phyloP scores from a whole-genome alignment of 2,888 invertebrate genomes.

The Protophormia terraenovae region DNA sequence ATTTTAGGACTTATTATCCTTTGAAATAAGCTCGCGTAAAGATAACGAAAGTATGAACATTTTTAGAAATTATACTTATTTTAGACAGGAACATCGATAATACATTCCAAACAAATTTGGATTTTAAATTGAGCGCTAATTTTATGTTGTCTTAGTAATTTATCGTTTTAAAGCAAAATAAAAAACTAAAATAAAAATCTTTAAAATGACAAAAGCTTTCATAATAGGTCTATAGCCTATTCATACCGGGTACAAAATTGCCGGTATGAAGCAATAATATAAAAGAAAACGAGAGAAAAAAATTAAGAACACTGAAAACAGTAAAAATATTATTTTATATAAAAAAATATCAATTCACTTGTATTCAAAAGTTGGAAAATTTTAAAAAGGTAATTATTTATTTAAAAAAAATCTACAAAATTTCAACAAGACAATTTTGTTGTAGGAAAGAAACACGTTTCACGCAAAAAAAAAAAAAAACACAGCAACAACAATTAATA shows the following conservation, averaged over 20 bases:
- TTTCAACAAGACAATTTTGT: background rate
- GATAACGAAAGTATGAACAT: too few species aligned
- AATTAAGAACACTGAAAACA: background rate
- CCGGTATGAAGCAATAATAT: background rate
- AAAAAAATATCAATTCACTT: background rate
- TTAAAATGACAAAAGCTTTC: too few species aligned
- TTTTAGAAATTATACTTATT: too few species aligned
- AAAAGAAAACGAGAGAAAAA: background rate
- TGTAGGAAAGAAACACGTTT: constrained; percentile 29
- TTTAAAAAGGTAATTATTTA: background rate
- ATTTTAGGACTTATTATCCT: too few species aligned
- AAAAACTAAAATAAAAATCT: too few species aligned
- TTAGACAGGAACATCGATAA: too few species aligned
- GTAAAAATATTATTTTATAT: background rate
- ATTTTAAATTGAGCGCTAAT: too few species aligned
- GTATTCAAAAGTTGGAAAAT: background rate
- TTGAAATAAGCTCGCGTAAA: too few species aligned
- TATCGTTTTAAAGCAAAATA: too few species aligned
- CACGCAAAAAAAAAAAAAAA: constrained; percentile 27
- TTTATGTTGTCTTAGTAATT: too few species aligned
- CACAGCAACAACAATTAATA: background rate
- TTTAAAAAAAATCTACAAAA: background rate
- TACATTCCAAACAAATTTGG: too few species aligned
- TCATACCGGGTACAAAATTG: background rate
- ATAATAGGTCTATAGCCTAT: too few species aligned